phyloP scores from a whole-genome alignment of 2,113 vertebrate genomes.

The Neolamprologus sp. region DNA sequence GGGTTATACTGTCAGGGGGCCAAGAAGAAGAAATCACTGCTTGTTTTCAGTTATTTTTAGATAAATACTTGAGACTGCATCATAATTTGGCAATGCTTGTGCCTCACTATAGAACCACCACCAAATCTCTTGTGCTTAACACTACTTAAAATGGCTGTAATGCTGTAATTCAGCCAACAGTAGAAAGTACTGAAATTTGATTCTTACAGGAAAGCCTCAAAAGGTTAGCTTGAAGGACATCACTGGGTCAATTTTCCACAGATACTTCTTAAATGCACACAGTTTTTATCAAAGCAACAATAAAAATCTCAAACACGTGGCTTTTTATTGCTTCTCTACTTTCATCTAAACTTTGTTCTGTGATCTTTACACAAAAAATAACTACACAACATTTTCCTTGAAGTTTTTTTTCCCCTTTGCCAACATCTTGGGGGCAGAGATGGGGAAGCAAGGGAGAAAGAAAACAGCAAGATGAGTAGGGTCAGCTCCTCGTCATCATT shows the following conservation, averaged over 20 bases:
- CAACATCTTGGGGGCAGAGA: background rate
- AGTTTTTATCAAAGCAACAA: background rate
- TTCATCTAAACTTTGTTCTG: background rate
- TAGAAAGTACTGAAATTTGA: background rate
- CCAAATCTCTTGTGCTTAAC: background rate
- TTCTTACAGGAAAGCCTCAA: background rate
- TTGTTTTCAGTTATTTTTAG: conserved; percentile 23
- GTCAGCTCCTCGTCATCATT: background rate
- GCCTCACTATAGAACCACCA: background rate
- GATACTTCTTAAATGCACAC: background rate
- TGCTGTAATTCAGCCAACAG: background rate
- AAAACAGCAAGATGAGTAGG: background rate
- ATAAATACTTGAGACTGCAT: background rate
- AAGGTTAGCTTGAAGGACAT: background rate
- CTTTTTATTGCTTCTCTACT: background rate
- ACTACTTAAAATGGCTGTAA: background rate
- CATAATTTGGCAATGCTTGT: background rate
- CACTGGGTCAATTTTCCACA: background rate
- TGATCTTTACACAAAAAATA: background rate
- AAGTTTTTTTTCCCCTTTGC: background rate
- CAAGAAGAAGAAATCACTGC: background rate
- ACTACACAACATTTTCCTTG: background rate
- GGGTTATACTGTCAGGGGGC: background rate
- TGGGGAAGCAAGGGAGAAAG: background rate
- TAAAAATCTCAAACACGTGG: background rate